These are phyloP conservation scores for Siniperca undulata DNA, from an alignment of 2,797 vertebrate species.

Conservation along the genomic window DNA sequence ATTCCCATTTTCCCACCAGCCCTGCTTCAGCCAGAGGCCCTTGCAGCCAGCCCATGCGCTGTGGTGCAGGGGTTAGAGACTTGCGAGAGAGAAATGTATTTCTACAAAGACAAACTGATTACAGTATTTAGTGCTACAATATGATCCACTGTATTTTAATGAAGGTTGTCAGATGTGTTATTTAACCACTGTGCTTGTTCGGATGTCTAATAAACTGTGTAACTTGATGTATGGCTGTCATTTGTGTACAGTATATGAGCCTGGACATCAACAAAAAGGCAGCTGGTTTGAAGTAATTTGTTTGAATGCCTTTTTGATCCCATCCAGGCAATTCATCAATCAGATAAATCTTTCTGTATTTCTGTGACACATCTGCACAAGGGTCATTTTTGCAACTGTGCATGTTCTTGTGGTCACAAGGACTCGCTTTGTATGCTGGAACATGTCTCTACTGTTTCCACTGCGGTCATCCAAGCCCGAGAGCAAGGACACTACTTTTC, in stretches of 20 bases:
- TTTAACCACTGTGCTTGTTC: slow-evolving; percentile 31
- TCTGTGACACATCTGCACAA: slow-evolving; percentile 21
- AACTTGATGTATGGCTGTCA: slow-evolving; percentile 9
- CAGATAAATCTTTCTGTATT: slow-evolving; percentile 39
- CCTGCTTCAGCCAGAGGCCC: slow-evolving; percentile 75
- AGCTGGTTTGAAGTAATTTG: slow-evolving; percentile 22
- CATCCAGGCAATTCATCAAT: slow-evolving; percentile 25
- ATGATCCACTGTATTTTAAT: slow-evolving; percentile 34
- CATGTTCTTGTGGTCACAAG: slow-evolving; percentile 50
- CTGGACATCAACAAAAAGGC: slow-evolving; percentile 15
- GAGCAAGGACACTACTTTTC: slow-evolving; percentile 75
- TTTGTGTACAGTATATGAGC: slow-evolving; percentile 25
- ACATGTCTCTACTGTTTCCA: slow-evolving; percentile 48
- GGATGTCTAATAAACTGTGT: slow-evolving; percentile 18
- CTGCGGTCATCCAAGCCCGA: slow-evolving; percentile 62
- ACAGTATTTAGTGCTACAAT: slow-evolving; percentile 27
- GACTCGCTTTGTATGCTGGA: slow-evolving; percentile 56
- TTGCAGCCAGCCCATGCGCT: slow-evolving; percentile 45
- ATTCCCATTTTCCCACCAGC: slow-evolving; percentile 88
- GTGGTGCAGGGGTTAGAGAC: slow-evolving; percentile 56
- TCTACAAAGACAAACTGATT: slow-evolving; percentile 50
- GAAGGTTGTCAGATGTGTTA: slow-evolving; percentile 23
- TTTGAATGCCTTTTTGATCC: slow-evolving; percentile 22
- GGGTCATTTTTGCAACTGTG: slow-evolving; percentile 42
- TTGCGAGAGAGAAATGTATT: slow-evolving; percentile 46